Percentiles rank a stretch among this genome's conserved stretches.
Evolutionary conservation across 2,888 invertebrate species (phyloP).

Genomic region (Drosophila diplacantha): DNA sequence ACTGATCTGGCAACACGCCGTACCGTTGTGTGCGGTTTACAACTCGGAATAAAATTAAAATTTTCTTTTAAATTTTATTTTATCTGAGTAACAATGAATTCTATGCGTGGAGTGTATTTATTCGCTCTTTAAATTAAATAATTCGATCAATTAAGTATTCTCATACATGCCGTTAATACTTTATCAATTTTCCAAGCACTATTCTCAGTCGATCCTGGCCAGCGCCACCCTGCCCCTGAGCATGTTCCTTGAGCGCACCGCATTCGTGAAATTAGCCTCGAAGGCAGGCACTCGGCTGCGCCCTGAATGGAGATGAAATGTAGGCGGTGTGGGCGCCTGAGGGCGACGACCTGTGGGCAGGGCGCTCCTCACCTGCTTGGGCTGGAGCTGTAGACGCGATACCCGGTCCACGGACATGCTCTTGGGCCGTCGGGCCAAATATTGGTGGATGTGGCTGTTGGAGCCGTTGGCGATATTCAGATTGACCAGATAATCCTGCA

Average conservation of each 20-base stretch:
- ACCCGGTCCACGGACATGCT: constrained; percentile 77
- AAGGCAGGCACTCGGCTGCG: constrained; percentile 32
- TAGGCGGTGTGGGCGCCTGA: constrained; percentile 19
- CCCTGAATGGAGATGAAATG: constrained; percentile 7
- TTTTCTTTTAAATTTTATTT: neutral
- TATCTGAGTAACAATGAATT: neutral
- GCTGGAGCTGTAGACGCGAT: constrained; percentile 63
- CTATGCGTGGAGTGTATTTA: neutral
- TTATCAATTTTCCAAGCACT: too few species aligned
- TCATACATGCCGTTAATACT: neutral
- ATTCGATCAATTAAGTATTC: too few species aligned
- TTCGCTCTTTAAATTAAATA: neutral
- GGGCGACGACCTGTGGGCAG: constrained; percentile 43
- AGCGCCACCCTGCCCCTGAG: constrained; percentile 59
- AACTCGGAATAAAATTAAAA: neutral
- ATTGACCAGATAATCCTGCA: constrained; percentile 82
- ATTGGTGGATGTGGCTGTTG: constrained; percentile 72
- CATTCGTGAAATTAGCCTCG: constrained; percentile 81
- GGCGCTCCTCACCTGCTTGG: constrained; percentile 57
- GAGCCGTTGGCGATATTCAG: constrained; percentile 79
- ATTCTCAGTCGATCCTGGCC: constrained; percentile 55
- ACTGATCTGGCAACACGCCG: constrained; percentile 35
- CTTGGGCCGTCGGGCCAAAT: constrained; percentile 72
- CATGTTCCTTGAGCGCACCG: constrained; percentile 77
- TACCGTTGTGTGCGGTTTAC: neutral